phyloP scores from a whole-genome alignment of 1,140 invertebrate species.

The Brachionus calyciflorus region DNA sequence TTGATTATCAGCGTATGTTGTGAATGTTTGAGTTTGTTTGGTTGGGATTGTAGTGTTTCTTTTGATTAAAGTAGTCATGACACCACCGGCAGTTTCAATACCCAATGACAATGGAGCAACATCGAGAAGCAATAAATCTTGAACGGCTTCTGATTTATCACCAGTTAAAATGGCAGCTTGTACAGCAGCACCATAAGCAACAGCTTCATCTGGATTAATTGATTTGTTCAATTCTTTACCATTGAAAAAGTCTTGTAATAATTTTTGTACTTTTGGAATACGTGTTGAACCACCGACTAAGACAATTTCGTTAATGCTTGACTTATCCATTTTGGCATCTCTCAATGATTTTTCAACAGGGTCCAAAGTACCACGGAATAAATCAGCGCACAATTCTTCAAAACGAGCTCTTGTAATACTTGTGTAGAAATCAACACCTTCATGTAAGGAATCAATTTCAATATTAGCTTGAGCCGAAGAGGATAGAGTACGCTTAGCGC shows the following conservation, averaged over 20 bases:
- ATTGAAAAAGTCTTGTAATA: constrained; percentile 97
- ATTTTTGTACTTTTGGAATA: constrained; percentile 96
- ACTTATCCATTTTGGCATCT: constrained; percentile 97
- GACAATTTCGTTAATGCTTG: constrained; percentile 97
- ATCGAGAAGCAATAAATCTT: constrained; percentile 91
- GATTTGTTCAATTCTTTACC: constrained; percentile 94
- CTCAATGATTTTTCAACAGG: constrained; percentile 79
- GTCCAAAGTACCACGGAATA: constrained; percentile 95
- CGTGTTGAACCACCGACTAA: constrained; percentile 96
- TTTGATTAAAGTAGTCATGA: constrained; percentile 98
- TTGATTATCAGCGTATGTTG: constrained; percentile 97
- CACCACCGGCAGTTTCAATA: constrained; percentile 97
- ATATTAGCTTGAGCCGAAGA: constrained; percentile 92
- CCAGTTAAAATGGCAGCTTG: constrained; percentile 78
- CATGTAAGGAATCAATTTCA: constrained; percentile 98
- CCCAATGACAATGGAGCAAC: constrained; percentile 97
- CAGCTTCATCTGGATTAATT: constrained; percentile 84
- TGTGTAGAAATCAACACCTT: constrained; percentile 97
- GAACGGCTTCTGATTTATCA: constrained; percentile 71
- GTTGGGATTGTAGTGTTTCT: constrained; percentile 98
- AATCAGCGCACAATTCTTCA: constrained; percentile 98
- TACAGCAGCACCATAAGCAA: constrained; percentile 91
- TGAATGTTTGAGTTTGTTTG: constrained; percentile 99
- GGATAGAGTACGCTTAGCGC: constrained; percentile 91
- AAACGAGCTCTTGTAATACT: constrained; percentile 97